Evolutionary conservation across 2,888 invertebrate species (phyloP), one percentile per base, ranked within the genome.

Genomic region (Ichneumoninae sp.): DNA sequence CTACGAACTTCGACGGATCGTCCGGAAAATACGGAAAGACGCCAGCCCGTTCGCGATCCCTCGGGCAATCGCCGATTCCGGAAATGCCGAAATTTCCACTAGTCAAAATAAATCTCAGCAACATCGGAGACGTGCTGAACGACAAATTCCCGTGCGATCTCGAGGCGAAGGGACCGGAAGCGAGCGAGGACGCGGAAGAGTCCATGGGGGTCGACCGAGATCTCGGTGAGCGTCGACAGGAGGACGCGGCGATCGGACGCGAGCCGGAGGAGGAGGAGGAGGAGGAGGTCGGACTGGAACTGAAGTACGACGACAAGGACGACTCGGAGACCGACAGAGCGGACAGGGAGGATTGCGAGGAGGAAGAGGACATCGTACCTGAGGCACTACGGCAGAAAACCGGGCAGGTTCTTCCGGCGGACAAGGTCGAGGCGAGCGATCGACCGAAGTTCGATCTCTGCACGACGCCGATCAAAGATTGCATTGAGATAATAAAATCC

Each of bases 351-450:
- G 60, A 71, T 19, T 36, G 36, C 5, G 30, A 78, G 6, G 85
- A 86, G 22, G 88, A 89, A 0, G 88, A 90, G 69, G 90, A 90
- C n/a, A 88, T 89, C 7, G 74, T 89, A 30, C 89, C 90, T 8
- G 89, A 90, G 82, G 87, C 79, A 1, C 74, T 90, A 7, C 86
- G 83, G 62, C 10, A 87, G 62, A 19, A 86, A 65, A 0, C 26
- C 19, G 16, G 66, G 47, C 66, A 68, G 68, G 85, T 88, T 77
- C 78, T 89, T 68, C 40, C 88, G 19, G 89, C 87, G 88, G 87
- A 89, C 54, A 87, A 90, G 50, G 76, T 69, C 10, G 86, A 88
- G 8, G 66, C 72, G 69, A 84, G 26, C 76, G 80, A 54, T 79
- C 62, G 66, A 22, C 8, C 26, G 13, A 50, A n/a, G 6, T 7